A percentile compares a stretch with the other conserved stretches of the same genome.
Conservation (phyloP, 1,140 invertebrate genomes). For the Drosophila nasuta region DNA sequence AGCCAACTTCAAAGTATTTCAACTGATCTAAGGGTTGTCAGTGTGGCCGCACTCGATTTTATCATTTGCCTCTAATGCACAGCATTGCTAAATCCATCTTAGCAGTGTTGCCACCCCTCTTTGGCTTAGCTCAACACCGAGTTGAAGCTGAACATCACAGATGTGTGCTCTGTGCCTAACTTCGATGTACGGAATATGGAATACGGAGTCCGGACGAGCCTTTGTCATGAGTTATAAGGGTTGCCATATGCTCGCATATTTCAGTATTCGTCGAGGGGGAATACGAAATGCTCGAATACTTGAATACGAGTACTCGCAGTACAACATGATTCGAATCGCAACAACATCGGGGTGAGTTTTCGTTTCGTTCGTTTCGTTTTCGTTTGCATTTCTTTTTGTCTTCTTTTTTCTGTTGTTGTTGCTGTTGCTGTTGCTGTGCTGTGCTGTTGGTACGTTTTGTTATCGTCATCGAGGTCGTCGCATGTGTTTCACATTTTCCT, state of each 20-base stretch:
- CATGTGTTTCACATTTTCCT: slow-evolving; percentile 82
- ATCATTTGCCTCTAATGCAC: neutral
- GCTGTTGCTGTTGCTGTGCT: neutral
- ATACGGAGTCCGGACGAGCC: slow-evolving; percentile 18
- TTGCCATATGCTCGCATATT: slow-evolving; percentile 81
- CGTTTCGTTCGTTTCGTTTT: slow-evolving; percentile 50
- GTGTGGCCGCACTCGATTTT: neutral
- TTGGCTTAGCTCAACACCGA: neutral
- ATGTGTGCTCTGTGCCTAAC: slow-evolving; percentile 11
- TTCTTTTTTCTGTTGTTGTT: slow-evolving; percentile 8
- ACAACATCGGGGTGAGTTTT: slow-evolving; percentile 69
- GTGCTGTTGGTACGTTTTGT: slow-evolving; percentile 33
- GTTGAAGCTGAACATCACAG: slow-evolving; percentile 34
- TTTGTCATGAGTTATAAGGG: slow-evolving; percentile 70
- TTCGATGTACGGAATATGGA: neutral
- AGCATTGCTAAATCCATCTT: no score
- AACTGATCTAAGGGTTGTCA: neutral
- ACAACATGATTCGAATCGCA: slow-evolving; percentile 10
- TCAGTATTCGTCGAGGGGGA: slow-evolving; percentile 60
- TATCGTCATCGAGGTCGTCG: slow-evolving; percentile 77
- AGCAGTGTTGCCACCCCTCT: slow-evolving; percentile 67
- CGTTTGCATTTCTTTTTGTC: slow-evolving; percentile 49
- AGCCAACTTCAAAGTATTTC: no score
- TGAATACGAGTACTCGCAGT: slow-evolving; percentile 14
- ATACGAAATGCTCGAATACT: slow-evolving; percentile 30